phyloP scores from a whole-genome alignment of 1,140 invertebrate genomes.

The Stenopsyche tienmushanensis region DNA sequence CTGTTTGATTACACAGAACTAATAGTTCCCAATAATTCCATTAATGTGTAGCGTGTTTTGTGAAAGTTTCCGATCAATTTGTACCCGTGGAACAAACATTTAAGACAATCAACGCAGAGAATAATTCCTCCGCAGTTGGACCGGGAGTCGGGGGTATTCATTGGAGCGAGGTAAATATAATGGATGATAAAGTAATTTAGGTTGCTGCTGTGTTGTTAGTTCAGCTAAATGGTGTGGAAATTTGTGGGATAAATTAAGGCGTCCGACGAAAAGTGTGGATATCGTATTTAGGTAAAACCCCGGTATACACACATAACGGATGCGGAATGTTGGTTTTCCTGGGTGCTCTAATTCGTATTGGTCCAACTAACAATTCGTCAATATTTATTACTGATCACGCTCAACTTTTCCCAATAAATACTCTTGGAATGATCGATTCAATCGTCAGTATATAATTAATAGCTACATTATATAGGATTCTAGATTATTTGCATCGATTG shows the following conservation, averaged over 20 bases:
- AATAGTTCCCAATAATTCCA: too few species aligned
- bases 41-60: too few species aligned
- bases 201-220: conserved; percentile 14
- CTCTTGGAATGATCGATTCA: too few species aligned
- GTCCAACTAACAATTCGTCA: neutral
- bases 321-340: neutral
- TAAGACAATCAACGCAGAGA: neutral
- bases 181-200: conserved; percentile 25
- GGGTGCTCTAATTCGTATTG: neutral
- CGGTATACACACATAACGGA: neutral
- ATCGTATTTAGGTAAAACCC: neutral
- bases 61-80: too few species aligned
- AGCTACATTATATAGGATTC: too few species aligned
- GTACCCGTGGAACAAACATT: neutral
- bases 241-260: conserved; percentile 14
- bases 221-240: conserved; percentile 19
- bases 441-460: too few species aligned
- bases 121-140: neutral
- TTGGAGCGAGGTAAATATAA: conserved; percentile 19
- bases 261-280: conserved; percentile 8
- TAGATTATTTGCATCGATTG: too few species aligned
- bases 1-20: too few species aligned
- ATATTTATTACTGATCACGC: neutral
- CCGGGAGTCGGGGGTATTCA: neutral
- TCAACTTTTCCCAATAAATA: neutral